Evolutionary conservation across 2,888 invertebrate genomes (phyloP).

Genomic region (Phrixothrix hirtus): DNA sequence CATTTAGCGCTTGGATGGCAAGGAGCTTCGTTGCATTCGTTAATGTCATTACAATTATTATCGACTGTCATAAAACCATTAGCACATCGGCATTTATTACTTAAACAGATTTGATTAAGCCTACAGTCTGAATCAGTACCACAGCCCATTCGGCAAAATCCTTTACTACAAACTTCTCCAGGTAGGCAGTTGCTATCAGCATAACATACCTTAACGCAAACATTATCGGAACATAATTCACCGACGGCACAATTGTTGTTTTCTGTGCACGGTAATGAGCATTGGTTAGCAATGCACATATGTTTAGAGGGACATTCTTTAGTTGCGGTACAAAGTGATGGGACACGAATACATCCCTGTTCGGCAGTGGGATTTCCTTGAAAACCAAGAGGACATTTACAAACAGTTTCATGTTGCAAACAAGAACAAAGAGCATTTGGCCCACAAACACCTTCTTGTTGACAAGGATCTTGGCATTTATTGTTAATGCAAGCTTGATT

Average conservation of each 20-base stretch:
- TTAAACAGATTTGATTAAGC: slow-evolving; percentile 75
- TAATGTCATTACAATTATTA: slow-evolving; percentile 77
- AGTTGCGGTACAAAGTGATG: slow-evolving; percentile 68
- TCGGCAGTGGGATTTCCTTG: slow-evolving; percentile 85
- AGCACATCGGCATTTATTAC: slow-evolving; percentile 75
- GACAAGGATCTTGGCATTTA: slow-evolving; percentile 84
- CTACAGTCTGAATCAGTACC: slow-evolving; percentile 79
- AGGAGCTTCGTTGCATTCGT: slow-evolving; percentile 78
- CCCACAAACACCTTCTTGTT: slow-evolving; percentile 75
- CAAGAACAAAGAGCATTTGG: slow-evolving; percentile 82
- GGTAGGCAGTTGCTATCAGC: slow-evolving; percentile 87
- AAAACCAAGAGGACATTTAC: slow-evolving; percentile 83
- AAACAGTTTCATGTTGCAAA: slow-evolving; percentile 73
- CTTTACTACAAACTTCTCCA: slow-evolving; percentile 82
- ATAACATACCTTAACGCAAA: slow-evolving; percentile 85
- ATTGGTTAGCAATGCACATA: slow-evolving; percentile 76
- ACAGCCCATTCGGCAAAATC: slow-evolving; percentile 83
- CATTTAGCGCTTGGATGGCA: slow-evolving; percentile 83
- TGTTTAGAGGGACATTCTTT: slow-evolving; percentile 77
- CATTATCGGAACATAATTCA: slow-evolving; percentile 77
- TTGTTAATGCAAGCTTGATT: slow-evolving; percentile 82
- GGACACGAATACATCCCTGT: slow-evolving; percentile 85
- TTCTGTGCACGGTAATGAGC: slow-evolving; percentile 77
- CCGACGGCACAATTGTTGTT: slow-evolving; percentile 78
- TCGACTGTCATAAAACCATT: slow-evolving; percentile 74